Evolutionary conservation across 2,888 invertebrate species (phyloP).

Genomic region (Lottia scabra): DNA sequence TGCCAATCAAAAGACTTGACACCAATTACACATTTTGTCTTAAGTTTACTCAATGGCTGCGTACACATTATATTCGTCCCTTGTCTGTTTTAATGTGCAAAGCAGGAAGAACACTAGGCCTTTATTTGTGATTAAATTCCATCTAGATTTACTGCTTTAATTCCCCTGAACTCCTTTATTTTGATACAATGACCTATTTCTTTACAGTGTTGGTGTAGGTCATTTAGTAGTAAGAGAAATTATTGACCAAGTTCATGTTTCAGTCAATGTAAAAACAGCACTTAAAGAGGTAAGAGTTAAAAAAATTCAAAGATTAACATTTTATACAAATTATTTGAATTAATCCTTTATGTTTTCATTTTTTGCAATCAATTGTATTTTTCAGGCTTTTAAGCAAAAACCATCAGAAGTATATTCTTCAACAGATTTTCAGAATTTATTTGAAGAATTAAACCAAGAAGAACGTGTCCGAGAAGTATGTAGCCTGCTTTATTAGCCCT

Average conservation of each 20-base stretch:
- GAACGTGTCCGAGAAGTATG: background rate
- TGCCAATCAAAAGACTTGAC: no score
- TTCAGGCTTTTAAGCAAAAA: constrained; percentile 21
- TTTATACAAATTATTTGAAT: background rate
- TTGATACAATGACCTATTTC: background rate
- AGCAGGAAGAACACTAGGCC: no score
- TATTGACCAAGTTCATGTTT: constrained; percentile 33
- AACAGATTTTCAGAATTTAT: constrained; percentile 32
- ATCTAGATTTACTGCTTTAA: no score
- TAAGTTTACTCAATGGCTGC: no score
- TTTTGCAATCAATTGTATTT: constrained; percentile 1
- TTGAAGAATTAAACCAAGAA: constrained; percentile 29
- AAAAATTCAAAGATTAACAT: no score
- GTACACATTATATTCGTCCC: no score
- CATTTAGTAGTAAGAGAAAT: constrained; percentile 30
- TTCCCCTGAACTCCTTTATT: no score
- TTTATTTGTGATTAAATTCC: no score
- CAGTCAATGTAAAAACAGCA: constrained; percentile 30
- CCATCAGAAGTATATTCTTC: constrained; percentile 21
- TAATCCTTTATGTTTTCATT: background rate
- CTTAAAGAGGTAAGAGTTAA: constrained; percentile 29
- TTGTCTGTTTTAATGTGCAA: no score
- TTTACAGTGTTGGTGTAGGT: constrained; percentile 34
- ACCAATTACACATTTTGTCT: no score
- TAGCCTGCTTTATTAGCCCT: background rate